phyloP scores from a whole-genome alignment of 2,797 vertebrate genomes.

The Hypotaenidia philippensis region DNA sequence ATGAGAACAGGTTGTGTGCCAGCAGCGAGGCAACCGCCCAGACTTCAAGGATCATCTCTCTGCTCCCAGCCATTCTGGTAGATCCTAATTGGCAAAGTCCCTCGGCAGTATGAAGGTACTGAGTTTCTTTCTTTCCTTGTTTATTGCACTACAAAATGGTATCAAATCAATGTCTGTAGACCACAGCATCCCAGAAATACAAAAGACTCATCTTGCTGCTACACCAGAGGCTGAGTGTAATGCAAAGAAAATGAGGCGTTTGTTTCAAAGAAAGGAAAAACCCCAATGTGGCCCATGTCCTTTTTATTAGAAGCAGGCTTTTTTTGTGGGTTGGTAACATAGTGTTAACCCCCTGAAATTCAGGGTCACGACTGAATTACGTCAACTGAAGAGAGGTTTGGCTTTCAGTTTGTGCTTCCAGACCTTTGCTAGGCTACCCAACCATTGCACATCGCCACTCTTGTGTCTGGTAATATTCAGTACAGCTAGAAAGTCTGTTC shows the following conservation, averaged over 20 bases:
- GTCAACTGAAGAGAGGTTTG: not conserved
- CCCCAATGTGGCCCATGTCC: rapidly evolving
- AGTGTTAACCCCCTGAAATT: not conserved
- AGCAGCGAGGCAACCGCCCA: not conserved
- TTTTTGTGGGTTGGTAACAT: not conserved
- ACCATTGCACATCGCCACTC: not conserved
- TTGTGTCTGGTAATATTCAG: not conserved
- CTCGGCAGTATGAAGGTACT: not conserved
- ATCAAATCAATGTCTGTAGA: not conserved
- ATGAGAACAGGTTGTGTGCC: not conserved
- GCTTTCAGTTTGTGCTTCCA: not conserved
- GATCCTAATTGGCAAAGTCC: not conserved
- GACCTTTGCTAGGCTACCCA: not conserved
- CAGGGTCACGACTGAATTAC: not conserved
- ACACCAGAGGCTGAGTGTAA: not conserved
- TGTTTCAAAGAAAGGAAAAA: not conserved
- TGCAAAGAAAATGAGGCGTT: not conserved
- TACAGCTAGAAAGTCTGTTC: not conserved
- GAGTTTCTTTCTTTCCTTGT: not conserved
- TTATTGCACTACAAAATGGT: not conserved
- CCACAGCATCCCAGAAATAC: not conserved
- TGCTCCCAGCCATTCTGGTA: not conserved
- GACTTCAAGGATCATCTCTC: not conserved
- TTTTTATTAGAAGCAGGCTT: not conserved
- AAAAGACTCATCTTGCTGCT: not conserved